A percentile compares a stretch with the other conserved stretches of the same genome.
Conservation (phyloP, 2,113 vertebrate genomes). For the Gadus macrocephalus region DNA sequence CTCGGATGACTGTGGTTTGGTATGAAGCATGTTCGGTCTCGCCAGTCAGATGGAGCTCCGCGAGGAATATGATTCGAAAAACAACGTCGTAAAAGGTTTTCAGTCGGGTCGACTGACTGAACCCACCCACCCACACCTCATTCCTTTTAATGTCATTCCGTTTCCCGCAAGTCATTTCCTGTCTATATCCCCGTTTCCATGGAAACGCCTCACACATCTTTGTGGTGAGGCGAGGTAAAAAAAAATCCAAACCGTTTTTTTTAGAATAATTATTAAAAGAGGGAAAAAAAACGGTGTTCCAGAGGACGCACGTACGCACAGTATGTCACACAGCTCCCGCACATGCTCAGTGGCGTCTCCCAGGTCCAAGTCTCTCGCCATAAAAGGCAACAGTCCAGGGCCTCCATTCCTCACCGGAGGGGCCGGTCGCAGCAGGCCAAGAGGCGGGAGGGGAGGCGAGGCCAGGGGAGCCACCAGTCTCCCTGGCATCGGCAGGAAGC, state of each 20-base stretch:
- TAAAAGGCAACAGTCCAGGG: slow-evolving; percentile 63
- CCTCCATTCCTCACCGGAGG: slow-evolving; percentile 43
- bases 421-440: slow-evolving; percentile 40
- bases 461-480: slow-evolving; percentile 16
- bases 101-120: too few relatives aligned
- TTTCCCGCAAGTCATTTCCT: background rate
- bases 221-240: slow-evolving; percentile 48
- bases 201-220: slow-evolving; percentile 40
- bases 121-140: too few relatives aligned
- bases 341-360: slow-evolving; percentile 38
- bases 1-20: too few relatives aligned
- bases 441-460: slow-evolving; percentile 37
- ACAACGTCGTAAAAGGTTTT: too few relatives aligned
- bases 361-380: slow-evolving; percentile 49
- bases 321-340: slow-evolving; percentile 12
- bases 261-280: slow-evolving; percentile 42
- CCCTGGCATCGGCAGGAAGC: slow-evolving; percentile 41
- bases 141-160: background rate
- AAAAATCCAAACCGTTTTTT: slow-evolving; percentile 52
- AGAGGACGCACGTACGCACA: slow-evolving; percentile 40
- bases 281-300: slow-evolving; percentile 47
- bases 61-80: too few relatives aligned
- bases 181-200: slow-evolving; percentile 30
- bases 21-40: too few relatives aligned
- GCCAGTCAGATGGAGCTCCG: too few relatives aligned